Evolutionary conservation across 2,888 invertebrate genomes (phyloP).

Genomic region (Platycheirus rosarum): DNA sequence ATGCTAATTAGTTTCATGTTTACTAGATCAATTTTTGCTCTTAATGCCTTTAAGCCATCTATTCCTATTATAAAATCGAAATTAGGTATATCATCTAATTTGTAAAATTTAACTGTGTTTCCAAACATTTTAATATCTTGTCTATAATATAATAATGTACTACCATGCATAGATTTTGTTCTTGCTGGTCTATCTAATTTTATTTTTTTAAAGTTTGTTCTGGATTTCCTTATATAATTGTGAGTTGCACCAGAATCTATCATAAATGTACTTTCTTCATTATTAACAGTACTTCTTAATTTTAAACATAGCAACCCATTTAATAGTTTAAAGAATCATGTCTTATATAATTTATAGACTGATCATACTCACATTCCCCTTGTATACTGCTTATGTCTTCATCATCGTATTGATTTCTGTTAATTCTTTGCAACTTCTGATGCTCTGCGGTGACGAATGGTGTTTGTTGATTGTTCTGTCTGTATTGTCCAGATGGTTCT

Average conservation of each 20-base stretch:
- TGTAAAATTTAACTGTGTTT: neutral
- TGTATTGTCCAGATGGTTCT: neutral
- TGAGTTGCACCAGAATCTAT: slow-evolving; percentile 8
- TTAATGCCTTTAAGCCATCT: neutral
- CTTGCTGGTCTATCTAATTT: neutral
- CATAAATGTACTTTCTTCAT: slow-evolving; percentile 4
- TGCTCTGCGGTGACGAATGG: neutral
- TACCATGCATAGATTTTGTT: slow-evolving; percentile 4
- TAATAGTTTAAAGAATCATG: slow-evolving; percentile 12
- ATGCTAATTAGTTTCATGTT: neutral
- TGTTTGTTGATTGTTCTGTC: neutral
- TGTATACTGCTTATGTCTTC: no score
- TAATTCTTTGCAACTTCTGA: no score
- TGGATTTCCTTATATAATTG: slow-evolving; percentile 3
- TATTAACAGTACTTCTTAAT: no score
- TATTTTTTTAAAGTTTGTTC: neutral
- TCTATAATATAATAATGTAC: neutral
- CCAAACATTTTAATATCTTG: slow-evolving; percentile 2
- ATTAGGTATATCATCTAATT: neutral
- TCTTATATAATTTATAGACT: slow-evolving; percentile 3
- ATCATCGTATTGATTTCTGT: no score
- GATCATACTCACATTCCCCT: neutral
- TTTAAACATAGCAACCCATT: slow-evolving; percentile 7
- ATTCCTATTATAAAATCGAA: slow-evolving; percentile 10
- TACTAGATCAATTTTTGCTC: neutral